A percentile compares a stretch with the other conserved stretches of the same genome.
phyloP scores from a whole-genome alignment of 2,113 vertebrate species.

The Aspiorhynchus laticeps region DNA sequence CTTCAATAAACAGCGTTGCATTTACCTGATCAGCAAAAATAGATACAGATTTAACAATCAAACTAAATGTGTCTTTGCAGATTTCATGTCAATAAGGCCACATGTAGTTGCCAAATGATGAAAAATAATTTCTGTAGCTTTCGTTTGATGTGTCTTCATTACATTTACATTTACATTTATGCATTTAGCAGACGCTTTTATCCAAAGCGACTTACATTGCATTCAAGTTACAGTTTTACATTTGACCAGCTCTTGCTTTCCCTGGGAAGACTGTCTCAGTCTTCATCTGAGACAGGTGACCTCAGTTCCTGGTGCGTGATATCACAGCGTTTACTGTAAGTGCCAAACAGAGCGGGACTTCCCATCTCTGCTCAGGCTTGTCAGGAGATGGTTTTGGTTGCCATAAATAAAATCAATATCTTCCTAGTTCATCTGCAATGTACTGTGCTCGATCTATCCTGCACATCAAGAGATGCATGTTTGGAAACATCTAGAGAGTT shows the following conservation, averaged over 20 bases:
- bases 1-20: not conserved
- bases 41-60: conserved; percentile 12
- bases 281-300: conserved; percentile 28
- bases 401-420: conserved; percentile 50
- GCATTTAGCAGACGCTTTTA: too few species aligned
- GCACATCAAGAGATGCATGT: not conserved
- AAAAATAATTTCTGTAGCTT: not conserved
- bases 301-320: conserved; percentile 22
- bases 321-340: conserved; percentile 30
- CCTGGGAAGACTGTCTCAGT: too few species aligned
- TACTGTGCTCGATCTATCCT: not conserved
- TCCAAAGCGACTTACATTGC: too few species aligned
- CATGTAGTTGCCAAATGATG: conserved; percentile 2
- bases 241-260: too few species aligned
- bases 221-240: too few species aligned
- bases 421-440: conserved; percentile 51
- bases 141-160: conserved; percentile 41
- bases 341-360: conserved; percentile 69
- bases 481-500: conserved; percentile 16
- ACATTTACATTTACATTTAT: too few species aligned
- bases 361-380: conserved; percentile 35
- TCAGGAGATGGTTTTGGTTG: conserved; percentile 48
- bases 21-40: not conserved
- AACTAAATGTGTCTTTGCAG: conserved; percentile 10
- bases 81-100: conserved; percentile 11